phyloP scores from a whole-genome alignment of 2,797 vertebrate species.

The Cryptoprocta ferox region DNA sequence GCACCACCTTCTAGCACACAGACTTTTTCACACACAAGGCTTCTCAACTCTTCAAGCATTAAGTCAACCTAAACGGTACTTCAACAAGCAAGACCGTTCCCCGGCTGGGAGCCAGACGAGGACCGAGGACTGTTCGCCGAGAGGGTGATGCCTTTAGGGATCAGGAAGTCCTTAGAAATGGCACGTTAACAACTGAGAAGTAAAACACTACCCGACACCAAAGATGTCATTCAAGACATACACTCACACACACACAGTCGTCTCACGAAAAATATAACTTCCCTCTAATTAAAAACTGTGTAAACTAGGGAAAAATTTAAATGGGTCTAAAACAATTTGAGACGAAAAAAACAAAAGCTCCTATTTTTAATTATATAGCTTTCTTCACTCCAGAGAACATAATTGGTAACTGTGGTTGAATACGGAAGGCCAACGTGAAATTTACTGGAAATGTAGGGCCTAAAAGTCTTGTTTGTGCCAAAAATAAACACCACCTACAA shows the following conservation, averaged over 20 bases:
- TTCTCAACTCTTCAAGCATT: background rate
- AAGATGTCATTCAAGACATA: background rate
- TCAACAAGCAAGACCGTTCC: background rate
- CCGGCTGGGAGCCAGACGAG: background rate
- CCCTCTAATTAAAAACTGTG: constrained; percentile 26
- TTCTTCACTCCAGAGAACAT: background rate
- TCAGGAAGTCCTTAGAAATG: background rate
- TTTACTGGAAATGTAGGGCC: background rate
- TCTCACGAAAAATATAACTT: constrained; percentile 31
- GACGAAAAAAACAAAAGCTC: background rate
- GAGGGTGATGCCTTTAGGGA: background rate
- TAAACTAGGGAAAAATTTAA: background rate
- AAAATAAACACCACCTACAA: background rate
- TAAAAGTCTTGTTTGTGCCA: background rate
- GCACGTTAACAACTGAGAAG: background rate
- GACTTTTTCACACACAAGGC: background rate
- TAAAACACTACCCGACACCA: background rate
- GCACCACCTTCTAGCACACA: background rate
- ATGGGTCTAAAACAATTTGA: background rate
- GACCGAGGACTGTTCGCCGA: background rate
- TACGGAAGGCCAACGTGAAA: background rate
- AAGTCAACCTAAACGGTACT: background rate
- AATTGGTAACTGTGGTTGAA: background rate
- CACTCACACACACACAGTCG: background rate
- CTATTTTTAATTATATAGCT: background rate